phyloP scores from a whole-genome alignment of 2,797 vertebrate genomes.

The Podarcis lilfordi region DNA sequence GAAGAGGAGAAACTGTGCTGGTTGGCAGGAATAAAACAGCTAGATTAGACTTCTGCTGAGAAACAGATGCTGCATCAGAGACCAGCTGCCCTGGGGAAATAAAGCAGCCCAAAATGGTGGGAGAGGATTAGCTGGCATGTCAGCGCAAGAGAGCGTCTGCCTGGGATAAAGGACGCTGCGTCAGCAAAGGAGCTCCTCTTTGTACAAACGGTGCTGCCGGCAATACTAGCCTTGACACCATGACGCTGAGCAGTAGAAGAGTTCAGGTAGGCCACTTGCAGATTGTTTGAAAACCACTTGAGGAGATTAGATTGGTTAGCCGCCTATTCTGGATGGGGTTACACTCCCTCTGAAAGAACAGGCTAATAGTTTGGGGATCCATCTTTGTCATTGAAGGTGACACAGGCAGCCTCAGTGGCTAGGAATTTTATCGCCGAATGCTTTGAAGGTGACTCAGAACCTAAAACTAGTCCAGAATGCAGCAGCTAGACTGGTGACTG shows the following conservation, averaged over 20 bases:
- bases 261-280: neutral
- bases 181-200: conserved; percentile 23
- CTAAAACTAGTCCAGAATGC: no score
- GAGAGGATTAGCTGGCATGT: neutral
- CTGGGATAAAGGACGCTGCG: neutral
- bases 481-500: no score
- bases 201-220: conserved; percentile 40
- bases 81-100: conserved; percentile 43
- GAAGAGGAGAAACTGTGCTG: neutral
- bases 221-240: conserved; percentile 47
- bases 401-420: no score
- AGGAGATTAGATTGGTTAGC: no score
- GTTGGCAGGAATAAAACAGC: conserved; percentile 38
- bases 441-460: no score
- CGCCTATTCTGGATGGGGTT: no score
- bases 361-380: no score
- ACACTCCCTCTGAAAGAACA: no score
- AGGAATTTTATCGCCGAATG: no score
- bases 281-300: neutral
- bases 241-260: neutral
- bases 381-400: no score
- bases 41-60: conserved; percentile 29
- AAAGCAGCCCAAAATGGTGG: conserved; percentile 45
- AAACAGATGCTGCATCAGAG: conserved; percentile 39
- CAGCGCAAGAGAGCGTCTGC: conserved; percentile 45